Conservation (phyloP, 1,140 invertebrate genomes). For the Uloborus diversus region DNA sequence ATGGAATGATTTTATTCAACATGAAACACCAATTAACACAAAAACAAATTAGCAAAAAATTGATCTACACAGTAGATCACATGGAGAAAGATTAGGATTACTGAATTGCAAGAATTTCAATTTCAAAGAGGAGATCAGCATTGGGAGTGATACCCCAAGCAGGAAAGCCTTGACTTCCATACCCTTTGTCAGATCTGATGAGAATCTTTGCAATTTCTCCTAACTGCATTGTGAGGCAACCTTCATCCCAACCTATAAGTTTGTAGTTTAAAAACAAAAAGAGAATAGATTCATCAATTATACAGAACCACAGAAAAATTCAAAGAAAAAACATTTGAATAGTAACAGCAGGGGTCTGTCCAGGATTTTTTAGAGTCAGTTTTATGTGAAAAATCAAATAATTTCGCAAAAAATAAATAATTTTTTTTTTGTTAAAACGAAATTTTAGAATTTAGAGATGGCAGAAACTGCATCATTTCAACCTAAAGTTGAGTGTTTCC, state of each 20-base stretch:
- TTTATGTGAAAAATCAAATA: too few species aligned
- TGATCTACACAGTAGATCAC: background rate
- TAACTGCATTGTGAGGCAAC: constrained; percentile 26
- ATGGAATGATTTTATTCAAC: constrained; percentile 23
- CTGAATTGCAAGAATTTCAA: constrained; percentile 32
- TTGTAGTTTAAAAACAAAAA: background rate
- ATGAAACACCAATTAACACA: too few species aligned
- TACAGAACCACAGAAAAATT: too few species aligned
- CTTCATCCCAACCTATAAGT: constrained; percentile 51
- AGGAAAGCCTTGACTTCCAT: constrained; percentile 44
- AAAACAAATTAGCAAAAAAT: background rate
- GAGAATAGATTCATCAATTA: too few species aligned
- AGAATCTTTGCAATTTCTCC: constrained; percentile 28
- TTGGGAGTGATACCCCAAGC: constrained; percentile 41
- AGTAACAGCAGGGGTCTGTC: too few species aligned
- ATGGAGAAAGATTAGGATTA: constrained; percentile 1
- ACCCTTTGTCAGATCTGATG: constrained; percentile 45
- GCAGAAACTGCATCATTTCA: too few species aligned
- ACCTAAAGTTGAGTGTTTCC: too few species aligned
- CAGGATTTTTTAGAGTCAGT: too few species aligned
- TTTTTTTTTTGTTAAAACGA: background rate
- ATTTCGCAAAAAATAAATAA: background rate
- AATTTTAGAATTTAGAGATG: too few species aligned
- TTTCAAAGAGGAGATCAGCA: constrained; percentile 38
- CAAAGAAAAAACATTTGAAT: too few species aligned